A percentile compares a stretch with the other conserved stretches of the same genome.
phyloP scores from a whole-genome alignment of 92 coral and sea anemone species.

The Palythoa caribaeorum region DNA sequence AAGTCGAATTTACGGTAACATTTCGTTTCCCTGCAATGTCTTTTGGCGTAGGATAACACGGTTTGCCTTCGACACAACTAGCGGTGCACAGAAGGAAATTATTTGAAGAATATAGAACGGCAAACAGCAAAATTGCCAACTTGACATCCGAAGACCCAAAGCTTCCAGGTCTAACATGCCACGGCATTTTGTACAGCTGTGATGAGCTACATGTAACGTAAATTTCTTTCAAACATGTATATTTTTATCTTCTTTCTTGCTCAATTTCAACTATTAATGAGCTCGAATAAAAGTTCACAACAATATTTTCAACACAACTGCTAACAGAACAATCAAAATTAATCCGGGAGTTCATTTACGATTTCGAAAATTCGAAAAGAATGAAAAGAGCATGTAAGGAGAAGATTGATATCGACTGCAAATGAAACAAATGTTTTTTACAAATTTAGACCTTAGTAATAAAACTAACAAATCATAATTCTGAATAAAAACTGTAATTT shows the following conservation, averaged over 20 bases:
- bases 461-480: neutral
- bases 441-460: neutral
- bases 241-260: slow-evolving; percentile 10
- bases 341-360: slow-evolving; percentile 41
- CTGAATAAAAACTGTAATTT: neutral
- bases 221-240: slow-evolving; percentile 30
- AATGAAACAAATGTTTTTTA: neutral
- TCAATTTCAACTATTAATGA: neutral
- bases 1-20: slow-evolving; percentile 92
- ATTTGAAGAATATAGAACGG: slow-evolving; percentile 49
- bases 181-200: slow-evolving; percentile 19
- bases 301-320: slow-evolving; percentile 37
- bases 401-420: neutral
- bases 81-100: slow-evolving; percentile 53
- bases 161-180: slow-evolving; percentile 32
- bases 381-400: neutral
- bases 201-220: slow-evolving; percentile 12
- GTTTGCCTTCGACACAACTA: slow-evolving; percentile 61
- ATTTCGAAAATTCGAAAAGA: neutral
- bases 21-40: slow-evolving; percentile 64
- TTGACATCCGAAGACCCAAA: slow-evolving; percentile 56
- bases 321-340: slow-evolving; percentile 60
- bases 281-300: neutral
- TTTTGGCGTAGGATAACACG: slow-evolving; percentile 70
- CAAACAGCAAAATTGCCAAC: slow-evolving; percentile 46